Evolutionary conservation across 2,113 vertebrate species (phyloP).

Genomic region (Hymenochirus boettgeri): DNA sequence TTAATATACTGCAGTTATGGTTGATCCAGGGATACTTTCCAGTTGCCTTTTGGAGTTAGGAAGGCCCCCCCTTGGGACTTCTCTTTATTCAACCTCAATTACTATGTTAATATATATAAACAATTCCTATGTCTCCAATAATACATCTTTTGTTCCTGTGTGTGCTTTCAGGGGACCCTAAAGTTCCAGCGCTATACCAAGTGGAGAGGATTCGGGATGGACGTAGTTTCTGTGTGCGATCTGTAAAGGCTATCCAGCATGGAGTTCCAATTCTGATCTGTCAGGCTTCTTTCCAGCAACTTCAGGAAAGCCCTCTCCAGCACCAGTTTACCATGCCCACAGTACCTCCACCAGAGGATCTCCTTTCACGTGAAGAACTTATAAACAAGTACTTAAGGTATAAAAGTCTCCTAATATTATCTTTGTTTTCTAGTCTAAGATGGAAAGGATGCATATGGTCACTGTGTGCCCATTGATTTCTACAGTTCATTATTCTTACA

Average conservation of each 20-base stretch:
- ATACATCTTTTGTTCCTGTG: too few species aligned
- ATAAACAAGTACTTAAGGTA: constrained; percentile 78
- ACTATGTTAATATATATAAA: too few species aligned
- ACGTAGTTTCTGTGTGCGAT: constrained; percentile 82
- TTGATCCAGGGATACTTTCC: too few species aligned
- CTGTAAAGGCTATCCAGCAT: constrained; percentile 84
- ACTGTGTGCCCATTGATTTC: too few species aligned
- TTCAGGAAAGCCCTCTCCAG: constrained; percentile 73
- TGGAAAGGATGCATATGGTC: too few species aligned
- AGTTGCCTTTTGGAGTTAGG: too few species aligned
- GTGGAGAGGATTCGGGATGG: constrained; percentile 84
- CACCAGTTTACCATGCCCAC: constrained; percentile 89
- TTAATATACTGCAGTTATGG: too few species aligned
- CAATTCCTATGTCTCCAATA: too few species aligned
- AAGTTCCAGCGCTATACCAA: constrained; percentile 84
- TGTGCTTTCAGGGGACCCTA: constrained; percentile 74
- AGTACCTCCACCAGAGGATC: constrained; percentile 74
- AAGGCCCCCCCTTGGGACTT: too few species aligned
- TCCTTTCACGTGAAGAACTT: constrained; percentile 70
- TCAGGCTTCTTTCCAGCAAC: constrained; percentile 84
- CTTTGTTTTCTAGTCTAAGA: too few species aligned
- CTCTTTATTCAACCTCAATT: too few species aligned
- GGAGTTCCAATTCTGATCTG: constrained; percentile 85
- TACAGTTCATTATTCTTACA: too few species aligned
- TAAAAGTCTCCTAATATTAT: constrained; percentile 34